phyloP scores from a whole-genome alignment of 2,888 invertebrate genomes.

The Acanthosepion lycidas region DNA sequence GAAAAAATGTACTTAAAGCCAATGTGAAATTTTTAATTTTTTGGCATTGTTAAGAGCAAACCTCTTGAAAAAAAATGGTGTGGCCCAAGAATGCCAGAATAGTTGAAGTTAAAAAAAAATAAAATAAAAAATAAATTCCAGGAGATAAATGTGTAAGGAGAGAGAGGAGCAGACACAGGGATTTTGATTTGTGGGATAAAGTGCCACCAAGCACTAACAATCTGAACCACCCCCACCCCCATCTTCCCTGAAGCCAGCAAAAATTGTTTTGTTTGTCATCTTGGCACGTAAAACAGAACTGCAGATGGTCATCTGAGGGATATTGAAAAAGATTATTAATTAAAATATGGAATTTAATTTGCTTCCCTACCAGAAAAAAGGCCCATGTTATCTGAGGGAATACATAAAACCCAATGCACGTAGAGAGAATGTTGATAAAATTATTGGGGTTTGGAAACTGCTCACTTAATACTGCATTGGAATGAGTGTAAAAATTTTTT shows the following conservation, averaged over 20 bases:
- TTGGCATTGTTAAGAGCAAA: background rate
- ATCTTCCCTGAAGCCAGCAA: background rate
- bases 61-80: background rate
- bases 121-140: background rate
- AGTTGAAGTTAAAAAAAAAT: background rate
- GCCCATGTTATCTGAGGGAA: background rate
- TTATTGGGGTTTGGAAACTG: background rate
- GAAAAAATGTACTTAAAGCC: background rate
- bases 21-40: background rate
- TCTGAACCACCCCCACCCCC: background rate
- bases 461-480: background rate
- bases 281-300: slow-evolving; percentile 1
- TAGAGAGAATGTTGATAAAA: background rate
- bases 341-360: background rate
- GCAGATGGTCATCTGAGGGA: background rate
- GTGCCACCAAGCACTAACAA: background rate
- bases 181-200: background rate
- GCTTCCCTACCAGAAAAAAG: background rate
- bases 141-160: background rate
- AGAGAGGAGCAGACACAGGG: background rate
- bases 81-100: background rate
- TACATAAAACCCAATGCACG: background rate
- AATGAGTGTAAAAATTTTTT: background rate
- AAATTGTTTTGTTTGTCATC: background rate
- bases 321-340: background rate